Evolutionary conservation across 2,113 vertebrate species (phyloP).

Genomic region (Merops nubicus): DNA sequence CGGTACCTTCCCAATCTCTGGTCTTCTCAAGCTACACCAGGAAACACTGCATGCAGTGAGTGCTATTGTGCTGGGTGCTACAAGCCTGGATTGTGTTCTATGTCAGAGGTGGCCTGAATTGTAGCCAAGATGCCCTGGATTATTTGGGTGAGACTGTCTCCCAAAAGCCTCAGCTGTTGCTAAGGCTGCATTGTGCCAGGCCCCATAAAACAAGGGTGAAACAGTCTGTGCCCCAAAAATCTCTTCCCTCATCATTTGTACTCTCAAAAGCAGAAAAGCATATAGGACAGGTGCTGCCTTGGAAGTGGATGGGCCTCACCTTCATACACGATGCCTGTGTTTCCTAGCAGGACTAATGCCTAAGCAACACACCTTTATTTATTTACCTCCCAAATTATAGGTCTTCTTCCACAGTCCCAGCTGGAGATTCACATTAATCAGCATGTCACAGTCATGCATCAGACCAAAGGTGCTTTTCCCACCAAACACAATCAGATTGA

Average conservation of each 20-base stretch:
- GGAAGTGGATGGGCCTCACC: neutral
- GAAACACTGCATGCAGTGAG: neutral
- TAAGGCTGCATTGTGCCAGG: neutral
- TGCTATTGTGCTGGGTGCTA: rapidly evolving
- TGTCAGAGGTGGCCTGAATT: neutral
- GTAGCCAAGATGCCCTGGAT: neutral
- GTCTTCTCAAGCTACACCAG: neutral
- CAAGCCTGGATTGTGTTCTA: neutral
- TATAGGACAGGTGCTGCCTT: rapidly evolving
- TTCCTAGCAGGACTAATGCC: neutral
- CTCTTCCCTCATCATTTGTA: neutral
- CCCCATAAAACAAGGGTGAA: neutral
- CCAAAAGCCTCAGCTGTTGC: neutral
- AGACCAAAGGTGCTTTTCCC: neutral
- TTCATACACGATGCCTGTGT: neutral
- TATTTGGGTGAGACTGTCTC: neutral
- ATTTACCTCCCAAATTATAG: neutral
- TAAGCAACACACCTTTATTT: neutral
- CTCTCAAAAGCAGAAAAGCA: neutral
- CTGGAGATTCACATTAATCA: neutral
- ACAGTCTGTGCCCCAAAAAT: neutral
- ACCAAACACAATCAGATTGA: neutral
- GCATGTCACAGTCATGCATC: neutral
- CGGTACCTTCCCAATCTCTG: neutral
- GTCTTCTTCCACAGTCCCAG: neutral